Conservation (phyloP, 1,140 invertebrate species). For the Drosophila saltans region DNA sequence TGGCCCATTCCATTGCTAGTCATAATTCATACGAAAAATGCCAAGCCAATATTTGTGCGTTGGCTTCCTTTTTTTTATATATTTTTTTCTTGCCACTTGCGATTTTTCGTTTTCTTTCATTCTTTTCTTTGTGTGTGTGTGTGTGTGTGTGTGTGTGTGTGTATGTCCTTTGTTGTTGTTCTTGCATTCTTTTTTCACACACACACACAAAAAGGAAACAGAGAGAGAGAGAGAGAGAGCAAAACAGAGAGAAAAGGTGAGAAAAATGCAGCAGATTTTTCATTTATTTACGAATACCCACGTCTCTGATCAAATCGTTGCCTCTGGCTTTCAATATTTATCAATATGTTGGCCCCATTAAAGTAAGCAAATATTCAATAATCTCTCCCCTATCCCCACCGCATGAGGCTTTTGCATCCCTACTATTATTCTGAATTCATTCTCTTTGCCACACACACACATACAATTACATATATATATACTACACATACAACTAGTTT, state of each 20-base stretch:
- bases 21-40: conserved; percentile 77
- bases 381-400: neutral
- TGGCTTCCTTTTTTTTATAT: conserved; percentile 45
- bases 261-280: conserved; percentile 77
- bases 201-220: conserved; percentile 43
- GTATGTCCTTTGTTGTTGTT: neutral
- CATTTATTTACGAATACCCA: conserved; percentile 62
- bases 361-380: conserved; percentile 48
- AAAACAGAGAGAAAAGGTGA: conserved; percentile 46
- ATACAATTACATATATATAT: too few species aligned
- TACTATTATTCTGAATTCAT: neutral
- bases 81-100: conserved; percentile 30
- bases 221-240: neutral
- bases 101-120: conserved; percentile 33
- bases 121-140: conserved; percentile 24
- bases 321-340: conserved; percentile 49
- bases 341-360: conserved; percentile 61
- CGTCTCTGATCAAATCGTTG: conserved; percentile 1
- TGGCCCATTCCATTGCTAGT: conserved; percentile 36
- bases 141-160: neutral
- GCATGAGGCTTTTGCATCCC: neutral
- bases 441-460: too few species aligned
- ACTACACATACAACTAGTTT: conserved; percentile 45
- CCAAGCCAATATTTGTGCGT: conserved; percentile 73
- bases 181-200: conserved; percentile 40